A percentile compares a stretch with the other conserved stretches of the same genome.
Conservation (phyloP, 2,797 vertebrate species). For the Tauraco hartlaubi region DNA sequence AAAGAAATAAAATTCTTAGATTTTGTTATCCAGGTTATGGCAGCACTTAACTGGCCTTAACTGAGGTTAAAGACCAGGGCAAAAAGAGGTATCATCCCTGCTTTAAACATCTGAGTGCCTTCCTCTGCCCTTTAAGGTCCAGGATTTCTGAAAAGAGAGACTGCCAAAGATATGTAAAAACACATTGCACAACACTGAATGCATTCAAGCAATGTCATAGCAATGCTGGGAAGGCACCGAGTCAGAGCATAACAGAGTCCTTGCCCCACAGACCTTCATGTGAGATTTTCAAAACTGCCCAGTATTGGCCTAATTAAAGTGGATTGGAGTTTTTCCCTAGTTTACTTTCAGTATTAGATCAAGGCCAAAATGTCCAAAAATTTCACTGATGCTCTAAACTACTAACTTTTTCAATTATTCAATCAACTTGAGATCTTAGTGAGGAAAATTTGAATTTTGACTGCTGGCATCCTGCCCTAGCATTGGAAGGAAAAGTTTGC, state of each 20-base stretch:
- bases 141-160: background rate
- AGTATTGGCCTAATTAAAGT: background rate
- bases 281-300: background rate
- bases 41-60: background rate
- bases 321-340: background rate
- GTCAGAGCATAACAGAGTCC: background rate
- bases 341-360: background rate
- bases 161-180: background rate
- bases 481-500: background rate
- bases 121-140: background rate
- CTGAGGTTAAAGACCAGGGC: background rate
- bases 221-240: background rate
- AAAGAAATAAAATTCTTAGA: background rate
- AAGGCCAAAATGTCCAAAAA: background rate
- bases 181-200: background rate
- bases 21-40: background rate
- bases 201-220: background rate
- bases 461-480: background rate
- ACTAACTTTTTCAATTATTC: background rate
- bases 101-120: background rate
- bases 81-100: background rate
- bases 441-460: background rate
- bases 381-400: background rate
- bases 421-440: background rate
- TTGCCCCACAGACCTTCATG: background rate